Evolutionary conservation across 2,888 invertebrate genomes (phyloP).

Genomic region (Mimas tiliae): DNA sequence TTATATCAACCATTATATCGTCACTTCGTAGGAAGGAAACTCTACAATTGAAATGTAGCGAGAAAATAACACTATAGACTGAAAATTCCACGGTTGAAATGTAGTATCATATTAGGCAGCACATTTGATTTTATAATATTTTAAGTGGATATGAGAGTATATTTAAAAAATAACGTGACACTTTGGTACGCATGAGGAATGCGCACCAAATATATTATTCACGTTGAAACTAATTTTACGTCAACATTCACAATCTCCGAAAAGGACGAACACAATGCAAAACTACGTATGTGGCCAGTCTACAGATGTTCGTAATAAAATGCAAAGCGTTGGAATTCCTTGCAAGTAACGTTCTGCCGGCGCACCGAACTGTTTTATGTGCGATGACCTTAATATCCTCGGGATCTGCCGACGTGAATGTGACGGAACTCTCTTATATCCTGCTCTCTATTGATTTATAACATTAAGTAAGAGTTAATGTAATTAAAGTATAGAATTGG

Average conservation of each 20-base stretch:
- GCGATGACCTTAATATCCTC: conserved; percentile 29
- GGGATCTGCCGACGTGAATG: conserved; percentile 32
- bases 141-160: too few relatives aligned
- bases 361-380: conserved; percentile 26
- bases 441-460: conserved; percentile 11
- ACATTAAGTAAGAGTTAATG: background rate
- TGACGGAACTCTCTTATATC: conserved; percentile 17
- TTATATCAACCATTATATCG: too few relatives aligned
- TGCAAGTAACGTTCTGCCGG: conserved; percentile 46
- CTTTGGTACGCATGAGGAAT: too few relatives aligned
- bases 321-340: conserved; percentile 44
- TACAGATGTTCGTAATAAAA: conserved; percentile 43
- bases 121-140: too few relatives aligned
- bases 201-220: conserved; percentile 1
- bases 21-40: too few relatives aligned
- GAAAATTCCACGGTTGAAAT: too few relatives aligned
- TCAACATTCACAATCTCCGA: background rate
- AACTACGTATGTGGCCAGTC: conserved; percentile 20
- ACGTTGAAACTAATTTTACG: too few relatives aligned
- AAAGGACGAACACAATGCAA: conserved; percentile 20
- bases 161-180: too few relatives aligned
- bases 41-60: too few relatives aligned
- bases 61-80: too few relatives aligned
- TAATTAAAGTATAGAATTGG: background rate
- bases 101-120: too few relatives aligned